Base-by-base conservation (phyloP, 2,113 vertebrate genomes). In the Planiliza haematocheilus region DNA sequence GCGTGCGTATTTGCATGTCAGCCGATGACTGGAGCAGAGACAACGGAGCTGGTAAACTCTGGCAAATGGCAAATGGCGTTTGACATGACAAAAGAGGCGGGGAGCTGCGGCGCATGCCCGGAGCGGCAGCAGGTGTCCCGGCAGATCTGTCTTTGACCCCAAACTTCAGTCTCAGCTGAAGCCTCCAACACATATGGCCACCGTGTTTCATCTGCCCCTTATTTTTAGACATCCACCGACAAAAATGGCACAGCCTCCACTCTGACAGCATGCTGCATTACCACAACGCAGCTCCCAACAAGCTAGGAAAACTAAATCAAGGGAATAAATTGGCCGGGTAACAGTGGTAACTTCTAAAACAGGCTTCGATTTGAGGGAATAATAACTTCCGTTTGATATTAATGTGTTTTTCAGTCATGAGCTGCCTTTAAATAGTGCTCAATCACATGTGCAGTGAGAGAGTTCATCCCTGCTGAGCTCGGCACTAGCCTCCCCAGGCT, bases 381-480 rank as follows among this genome's bases (percentile, higher is more conserved):
- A 58, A 79, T 21, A 16, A 63, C 55, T 70, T 74, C 18, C 48
- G 43, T 74, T 70, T 62, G 57, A 77, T 48, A 64, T 62, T 39
- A 76, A 68, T 71, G 46, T 42, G 46, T 46, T 79, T 81, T 71
- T 57, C 20, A 30, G 63, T 12, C 11, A 24, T 18, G 71, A 53
- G 61, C 37, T 20, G 39, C 51, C 39, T 83, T 72, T 81, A 77
- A 82, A 81, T 46, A 53, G 38, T 53, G 63, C 78, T 86, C 77
- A 13, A 75, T 86, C 77, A 53, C 37, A 50, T 79, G 66, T 82
- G 74, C 71, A 72, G 68, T 1, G 64, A 71, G 77, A 8, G 1
- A 21, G 36, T 59, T 38, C 1, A 36, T 73, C 77, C 80, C 70
- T 48, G 81, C 84, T 76, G 84, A 87, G 76, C 81, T 82, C 49